Evolutionary conservation across 2,113 vertebrate species (phyloP).

Genomic region (Sander lucioperca): DNA sequence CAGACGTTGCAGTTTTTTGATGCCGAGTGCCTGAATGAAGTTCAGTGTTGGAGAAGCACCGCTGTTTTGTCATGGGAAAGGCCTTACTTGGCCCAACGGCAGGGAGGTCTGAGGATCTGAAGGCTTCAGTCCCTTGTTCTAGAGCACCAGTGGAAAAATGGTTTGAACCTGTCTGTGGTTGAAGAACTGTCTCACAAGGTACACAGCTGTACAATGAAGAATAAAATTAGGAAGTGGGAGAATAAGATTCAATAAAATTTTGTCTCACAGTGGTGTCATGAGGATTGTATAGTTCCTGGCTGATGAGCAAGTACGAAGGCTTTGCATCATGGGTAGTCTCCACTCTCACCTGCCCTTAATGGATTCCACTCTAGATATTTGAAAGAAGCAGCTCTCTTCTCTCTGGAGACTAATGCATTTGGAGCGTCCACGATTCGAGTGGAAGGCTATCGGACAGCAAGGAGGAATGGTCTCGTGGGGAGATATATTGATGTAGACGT

Average conservation of each 20-base stretch:
- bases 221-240: neutral
- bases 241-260: neutral
- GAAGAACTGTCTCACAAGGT: neutral
- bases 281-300: slow-evolving; percentile 9
- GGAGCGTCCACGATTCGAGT: no score
- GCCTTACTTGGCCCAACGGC: no score
- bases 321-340: neutral
- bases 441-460: slow-evolving; percentile 52
- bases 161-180: neutral
- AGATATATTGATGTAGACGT: slow-evolving; percentile 76
- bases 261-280: neutral
- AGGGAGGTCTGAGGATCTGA: slow-evolving; percentile 2
- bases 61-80: neutral
- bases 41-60: neutral
- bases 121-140: neutral
- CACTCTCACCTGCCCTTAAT: slow-evolving; percentile 58
- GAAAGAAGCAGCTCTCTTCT: slow-evolving; percentile 49
- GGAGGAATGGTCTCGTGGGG: slow-evolving; percentile 61
- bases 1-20: neutral
- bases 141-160: neutral
- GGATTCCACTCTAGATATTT: slow-evolving; percentile 68
- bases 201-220: neutral
- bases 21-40: no score
- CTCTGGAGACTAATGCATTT: slow-evolving; percentile 68
- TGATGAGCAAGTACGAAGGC: slow-evolving; percentile 16